A percentile compares a stretch with the other conserved stretches of the same genome.
These are phyloP conservation scores for Bubo scandiacus DNA, from an alignment of 2,113 vertebrate species.

Conservation along the genomic window DNA sequence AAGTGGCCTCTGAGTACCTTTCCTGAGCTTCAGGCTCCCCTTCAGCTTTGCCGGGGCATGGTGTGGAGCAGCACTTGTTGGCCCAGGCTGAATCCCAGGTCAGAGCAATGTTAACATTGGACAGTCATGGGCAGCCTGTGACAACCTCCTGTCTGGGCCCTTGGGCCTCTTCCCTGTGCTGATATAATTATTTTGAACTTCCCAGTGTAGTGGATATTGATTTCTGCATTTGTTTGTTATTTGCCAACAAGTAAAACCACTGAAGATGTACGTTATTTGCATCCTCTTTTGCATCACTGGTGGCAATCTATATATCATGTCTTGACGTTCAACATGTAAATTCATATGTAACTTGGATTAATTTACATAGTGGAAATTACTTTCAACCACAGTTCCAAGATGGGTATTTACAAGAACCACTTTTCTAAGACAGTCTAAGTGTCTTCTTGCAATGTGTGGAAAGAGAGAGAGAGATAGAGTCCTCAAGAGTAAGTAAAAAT, in stretches of 20 bases:
- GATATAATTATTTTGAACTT: not conserved
- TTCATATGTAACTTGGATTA: not conserved
- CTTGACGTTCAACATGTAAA: not conserved
- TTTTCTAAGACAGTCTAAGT: not conserved
- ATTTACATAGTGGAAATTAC: not conserved
- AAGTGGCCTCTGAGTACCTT: fast-evolving
- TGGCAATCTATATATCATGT: not conserved
- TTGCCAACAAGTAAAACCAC: not conserved
- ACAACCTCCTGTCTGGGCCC: not conserved
- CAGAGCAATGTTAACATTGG: not conserved
- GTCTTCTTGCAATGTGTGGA: not conserved
- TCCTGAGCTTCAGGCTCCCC: not conserved
- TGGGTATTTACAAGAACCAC: not conserved
- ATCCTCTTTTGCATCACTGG: not conserved
- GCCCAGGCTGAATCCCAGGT: not conserved
- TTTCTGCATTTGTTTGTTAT: not conserved
- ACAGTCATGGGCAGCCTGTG: not conserved
- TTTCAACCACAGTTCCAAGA: not conserved
- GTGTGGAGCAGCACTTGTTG: not conserved
- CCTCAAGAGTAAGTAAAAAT: not conserved
- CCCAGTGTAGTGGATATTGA: not conserved
- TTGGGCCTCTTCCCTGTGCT: not conserved
- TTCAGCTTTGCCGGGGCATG: fast-evolving
- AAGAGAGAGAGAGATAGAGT: not conserved
- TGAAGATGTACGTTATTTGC: not conserved